Evolutionary conservation across 1,140 invertebrate genomes (phyloP), one percentile per base, ranked within the genome.

Genomic region (Habropoda laboriosa): DNA sequence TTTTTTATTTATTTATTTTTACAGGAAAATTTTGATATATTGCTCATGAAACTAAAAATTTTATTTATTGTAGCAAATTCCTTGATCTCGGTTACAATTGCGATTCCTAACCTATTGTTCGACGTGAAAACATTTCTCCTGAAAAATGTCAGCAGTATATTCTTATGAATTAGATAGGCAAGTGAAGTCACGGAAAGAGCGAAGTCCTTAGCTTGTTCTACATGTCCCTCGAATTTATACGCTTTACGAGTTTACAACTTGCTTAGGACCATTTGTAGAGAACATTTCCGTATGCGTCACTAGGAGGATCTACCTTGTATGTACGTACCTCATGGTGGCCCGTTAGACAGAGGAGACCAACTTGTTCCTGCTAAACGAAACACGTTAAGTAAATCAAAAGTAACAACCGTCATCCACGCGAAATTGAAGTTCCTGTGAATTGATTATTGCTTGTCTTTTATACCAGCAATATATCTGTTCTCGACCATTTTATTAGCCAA

Each of bases 381-480:
- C 64, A 68, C 30, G 64, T 68, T 53, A 35, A 68, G 47, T 68
- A 68, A 68, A 68, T 68, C 64, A 68, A 68, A 68, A 68, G 45
- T n/a, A 24, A 68, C 47, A 12, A 42, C 16, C 58, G 8, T 61
- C 58, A 64, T 64, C 38, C 24, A 13, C 16, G 3, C 13, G 18
- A 51, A 68, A 51, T 4, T 24, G 32, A 51, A 24, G 16, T 35
- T 68, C 21, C 18, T 18, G 12, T n/a, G 35, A 8, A 61, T 61
- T 32, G 58, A 38, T 61, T 6, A 61, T 61, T 38, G 32, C 21
- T 2, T 16, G 35, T 45, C 7, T 1, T 45, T 12, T 1, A 45
- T 45, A 1, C 13, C 10, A 12, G 12, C 3, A 5, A 8, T 6
- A 21, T 49, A 3, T 21, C 42, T 13, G 42, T 13, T 45, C 12